Evolutionary conservation across 2,113 vertebrate species (phyloP), one percentile per base, ranked within the genome.

Genomic region (Petrocephalus microphthalmus): DNA sequence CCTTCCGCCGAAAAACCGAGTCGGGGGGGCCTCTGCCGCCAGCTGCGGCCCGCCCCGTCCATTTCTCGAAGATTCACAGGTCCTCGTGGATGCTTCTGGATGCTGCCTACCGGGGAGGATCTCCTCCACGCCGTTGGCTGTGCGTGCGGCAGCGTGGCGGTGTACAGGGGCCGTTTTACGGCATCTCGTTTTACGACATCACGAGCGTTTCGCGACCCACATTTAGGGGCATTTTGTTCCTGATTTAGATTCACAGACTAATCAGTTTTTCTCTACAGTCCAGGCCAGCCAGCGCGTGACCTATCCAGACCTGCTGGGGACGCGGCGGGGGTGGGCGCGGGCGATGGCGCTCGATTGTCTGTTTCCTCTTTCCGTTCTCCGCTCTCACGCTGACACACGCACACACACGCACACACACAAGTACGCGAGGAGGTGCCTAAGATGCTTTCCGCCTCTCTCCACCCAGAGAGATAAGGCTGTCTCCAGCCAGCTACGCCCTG

Each of bases 401-500:
- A 52, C 67, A 84, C 49, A n/a, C n/a, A n/a, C n/a, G 7, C 67
- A 37, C 54, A 19, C 78, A 64, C 86, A 89, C 83, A 6, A 89
- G 89, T 90, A 91, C 90, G 29, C 54, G 94, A 95, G 94, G 94
- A 95, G 94, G 92, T 91, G 89, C 82, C 84, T 37, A 91, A 89
- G 93, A 92, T 93, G 93, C 92, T 93, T 93, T 92, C 92, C 91
- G 92, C 90, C 92, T 92, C 88, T 89, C 89, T 92, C 93, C 92
- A 92, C 91, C 89, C 93, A 91, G 91, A n/a, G 84, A 95, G 95
- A 96, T 96, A 96, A 96, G 93, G 87, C 93, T 94, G 95, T 95
- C 95, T 96, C 95, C 94, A 94, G 90, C 91, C 88, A 87, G 92
- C 93, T 93, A 91, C 92, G 88, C 92, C 57, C 94, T 94, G 93